Evolutionary conservation across 53 echinoderm and acorn worm species (phyloP), one percentile per base, ranked within the genome.

Genomic region (Holothuria scabra): DNA sequence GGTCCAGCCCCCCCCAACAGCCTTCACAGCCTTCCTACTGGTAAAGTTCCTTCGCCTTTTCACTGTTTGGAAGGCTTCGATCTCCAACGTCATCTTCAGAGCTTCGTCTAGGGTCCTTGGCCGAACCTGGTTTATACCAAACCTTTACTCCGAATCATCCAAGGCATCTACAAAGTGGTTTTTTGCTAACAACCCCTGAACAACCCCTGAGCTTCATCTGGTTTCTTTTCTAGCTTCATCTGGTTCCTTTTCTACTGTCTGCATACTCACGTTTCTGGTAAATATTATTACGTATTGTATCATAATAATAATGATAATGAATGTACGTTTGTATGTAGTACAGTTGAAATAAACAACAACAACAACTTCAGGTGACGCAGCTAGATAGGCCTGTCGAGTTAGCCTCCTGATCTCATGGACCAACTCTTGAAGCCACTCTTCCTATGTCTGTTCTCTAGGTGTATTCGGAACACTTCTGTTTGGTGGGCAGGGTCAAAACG

Each of bases 141-240:
- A 25, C 60, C 90, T 67, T 10, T 76, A 85, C 8, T 85, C 85
- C 8, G 82, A 57, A 23, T 90, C 85, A 56, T 48, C 66, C 0
- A 93, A 23, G 1, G 93, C 93, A 69, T 90, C 83, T 4, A 90
- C 59, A 60, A 90, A 88, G 79, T 93, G 90, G 12, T 85, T 78
- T 26, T 84, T 76, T 18, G 83, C 75, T 14, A 93, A 35, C 46
- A 83, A 59, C 9, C 82, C 90, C 12, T 74, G 85, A 60, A 87
- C 44, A n/a, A n/a, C n/a, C n/a, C n/a, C n/a, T n/a, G n/a, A n/a
- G n/a, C n/a, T n/a, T n/a, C n/a, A n/a, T n/a, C n/a, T n/a, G n/a
- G n/a, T n/a, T n/a, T n/a, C n/a, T n/a, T n/a, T n/a, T n/a, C n/a
- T n/a, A n/a, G n/a, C n/a, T n/a, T n/a, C n/a, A n/a, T n/a, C n/a